Percentiles rank a stretch among this genome's conserved stretches.
Conservation (phyloP, 2,797 vertebrate species). For the Danio choprae region DNA sequence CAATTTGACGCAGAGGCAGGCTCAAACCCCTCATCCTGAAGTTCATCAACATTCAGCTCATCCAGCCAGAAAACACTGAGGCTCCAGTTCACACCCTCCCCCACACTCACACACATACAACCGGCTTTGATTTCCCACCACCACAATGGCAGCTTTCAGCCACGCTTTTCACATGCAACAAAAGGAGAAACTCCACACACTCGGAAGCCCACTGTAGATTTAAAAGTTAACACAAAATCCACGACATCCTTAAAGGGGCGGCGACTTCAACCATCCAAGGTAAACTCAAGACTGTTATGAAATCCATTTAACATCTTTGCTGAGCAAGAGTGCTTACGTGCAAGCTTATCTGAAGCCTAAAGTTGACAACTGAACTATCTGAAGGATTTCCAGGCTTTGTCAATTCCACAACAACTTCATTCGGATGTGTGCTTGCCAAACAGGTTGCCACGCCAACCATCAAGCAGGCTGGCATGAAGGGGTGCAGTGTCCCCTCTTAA, state of each 20-base stretch:
- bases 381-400: conserved; percentile 31
- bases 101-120: conserved; percentile 55
- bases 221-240: conserved; percentile 57
- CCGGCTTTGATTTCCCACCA: conserved; percentile 62
- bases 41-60: conserved; percentile 57
- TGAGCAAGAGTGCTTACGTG: conserved; percentile 15
- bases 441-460: conserved; percentile 60
- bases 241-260: conserved; percentile 34
- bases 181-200: conserved; percentile 70
- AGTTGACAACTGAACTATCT: conserved; percentile 9
- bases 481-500: conserved; percentile 44
- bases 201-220: conserved; percentile 41
- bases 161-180: conserved; percentile 64
- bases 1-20: conserved; percentile 9
- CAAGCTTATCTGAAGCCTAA: not conserved
- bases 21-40: conserved; percentile 37
- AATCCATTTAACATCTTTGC: conserved; percentile 7
- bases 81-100: conserved; percentile 54
- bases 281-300: not conserved
- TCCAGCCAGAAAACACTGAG: conserved; percentile 44
- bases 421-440: conserved; percentile 42
- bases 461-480: conserved; percentile 10
- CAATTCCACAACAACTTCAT: conserved; percentile 48
- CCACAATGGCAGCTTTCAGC: conserved; percentile 73
- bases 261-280: conserved; percentile 13